A percentile compares a stretch with the other conserved stretches of the same genome.
Conservation (phyloP, 2,797 vertebrate species). For the Pelobates cultripes region DNA sequence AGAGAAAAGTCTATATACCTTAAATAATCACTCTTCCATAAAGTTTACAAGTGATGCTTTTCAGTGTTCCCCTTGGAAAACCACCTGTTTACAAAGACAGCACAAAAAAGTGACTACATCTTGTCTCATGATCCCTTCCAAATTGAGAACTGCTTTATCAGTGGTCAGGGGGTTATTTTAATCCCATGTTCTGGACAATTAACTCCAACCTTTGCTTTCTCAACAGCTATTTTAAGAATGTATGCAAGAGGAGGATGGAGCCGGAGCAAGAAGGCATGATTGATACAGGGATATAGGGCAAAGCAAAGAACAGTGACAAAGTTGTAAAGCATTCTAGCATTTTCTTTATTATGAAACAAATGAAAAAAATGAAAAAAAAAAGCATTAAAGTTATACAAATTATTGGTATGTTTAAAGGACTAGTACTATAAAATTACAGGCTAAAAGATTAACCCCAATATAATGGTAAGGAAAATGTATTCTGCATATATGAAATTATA, state of each 20-base stretch:
- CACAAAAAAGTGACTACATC: conserved; percentile 64
- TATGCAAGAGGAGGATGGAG: conserved; percentile 28
- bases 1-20: conserved; percentile 62
- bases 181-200: conserved; percentile 65
- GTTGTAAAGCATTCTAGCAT: neutral
- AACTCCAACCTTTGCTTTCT: conserved; percentile 63
- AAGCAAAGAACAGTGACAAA: neutral
- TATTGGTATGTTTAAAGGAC: too few species aligned
- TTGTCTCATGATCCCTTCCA: conserved; percentile 62
- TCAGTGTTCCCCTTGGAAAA: conserved; percentile 68
- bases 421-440: too few species aligned
- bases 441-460: too few species aligned
- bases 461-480: too few species aligned
- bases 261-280: neutral
- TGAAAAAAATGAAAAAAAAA: too few species aligned
- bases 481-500: too few species aligned
- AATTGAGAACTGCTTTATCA: conserved; percentile 61
- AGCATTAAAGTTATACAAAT: too few species aligned
- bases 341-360: neutral
- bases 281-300: neutral
- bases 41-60: conserved; percentile 60
- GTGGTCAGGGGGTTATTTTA: conserved; percentile 66
- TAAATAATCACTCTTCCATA: conserved; percentile 62
- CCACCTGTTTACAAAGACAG: conserved; percentile 71
- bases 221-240: conserved; percentile 59